A percentile compares a stretch with the other conserved stretches of the same genome.
These are phyloP conservation scores for Argopecten irradians DNA, from an alignment of 1,140 invertebrate species.

Conservation along the genomic window DNA sequence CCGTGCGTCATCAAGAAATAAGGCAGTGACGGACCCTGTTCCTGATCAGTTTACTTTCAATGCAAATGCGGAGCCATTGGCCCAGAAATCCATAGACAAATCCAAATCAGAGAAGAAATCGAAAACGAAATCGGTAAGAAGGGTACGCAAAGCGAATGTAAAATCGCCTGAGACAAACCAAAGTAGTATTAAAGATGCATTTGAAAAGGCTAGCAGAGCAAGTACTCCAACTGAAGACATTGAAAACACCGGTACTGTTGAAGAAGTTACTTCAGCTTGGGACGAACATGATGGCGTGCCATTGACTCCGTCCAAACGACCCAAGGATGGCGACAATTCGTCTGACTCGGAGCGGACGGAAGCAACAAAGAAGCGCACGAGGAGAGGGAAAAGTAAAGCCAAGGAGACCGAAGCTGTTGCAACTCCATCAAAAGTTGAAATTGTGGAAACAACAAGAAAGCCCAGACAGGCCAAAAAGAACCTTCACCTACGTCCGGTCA, in stretches of 20 bases:
- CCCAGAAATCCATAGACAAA: slow-evolving; percentile 36
- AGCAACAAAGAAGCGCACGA: slow-evolving; percentile 42
- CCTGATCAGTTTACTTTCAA: slow-evolving; percentile 24
- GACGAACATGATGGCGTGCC: slow-evolving; percentile 63
- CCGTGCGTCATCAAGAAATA: slow-evolving; percentile 14
- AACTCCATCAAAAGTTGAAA: slow-evolving; percentile 41
- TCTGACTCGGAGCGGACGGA: slow-evolving; percentile 26
- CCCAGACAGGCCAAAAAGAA: slow-evolving; percentile 42
- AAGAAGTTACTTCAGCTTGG: slow-evolving; percentile 61
- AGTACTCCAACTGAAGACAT: neutral
- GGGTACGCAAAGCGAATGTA: slow-evolving; percentile 12
- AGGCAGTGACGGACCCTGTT: neutral
- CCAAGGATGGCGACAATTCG: slow-evolving; percentile 33
- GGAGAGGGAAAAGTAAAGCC: slow-evolving; percentile 40
- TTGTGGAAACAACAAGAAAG: neutral
- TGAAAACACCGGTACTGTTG: slow-evolving; percentile 26
- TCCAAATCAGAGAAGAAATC: slow-evolving; percentile 29
- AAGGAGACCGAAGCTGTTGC: slow-evolving; percentile 39
- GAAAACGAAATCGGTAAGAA: neutral
- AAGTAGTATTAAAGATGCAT: slow-evolving; percentile 27
- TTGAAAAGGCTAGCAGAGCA: neutral
- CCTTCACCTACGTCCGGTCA: slow-evolving; percentile 33
- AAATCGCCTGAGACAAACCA: neutral
- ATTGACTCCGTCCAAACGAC: slow-evolving; percentile 50
- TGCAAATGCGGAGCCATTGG: slow-evolving; percentile 33